Percentiles rank a stretch among this genome's conserved stretches.
Conservation (phyloP, 1,140 invertebrate genomes). For the Cylas formicarius region DNA sequence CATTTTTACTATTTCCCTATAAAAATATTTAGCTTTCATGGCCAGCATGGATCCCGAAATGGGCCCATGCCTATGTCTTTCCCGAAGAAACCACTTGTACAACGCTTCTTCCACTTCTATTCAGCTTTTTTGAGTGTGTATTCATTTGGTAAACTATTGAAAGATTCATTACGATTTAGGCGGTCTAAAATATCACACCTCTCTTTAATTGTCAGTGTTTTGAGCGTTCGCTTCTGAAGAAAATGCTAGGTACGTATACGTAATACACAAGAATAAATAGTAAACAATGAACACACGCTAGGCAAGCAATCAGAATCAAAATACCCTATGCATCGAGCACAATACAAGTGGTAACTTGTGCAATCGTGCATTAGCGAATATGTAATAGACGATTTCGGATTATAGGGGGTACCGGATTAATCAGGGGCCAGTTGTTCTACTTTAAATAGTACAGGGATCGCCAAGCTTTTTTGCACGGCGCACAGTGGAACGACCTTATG, state of each 20-base stretch:
- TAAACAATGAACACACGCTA: conserved; percentile 3
- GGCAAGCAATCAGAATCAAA: conserved; percentile 25
- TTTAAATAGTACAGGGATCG: too few relatives aligned
- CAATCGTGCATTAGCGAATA: too few relatives aligned
- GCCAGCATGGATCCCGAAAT: conserved; percentile 36
- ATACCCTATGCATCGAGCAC: conserved; percentile 26
- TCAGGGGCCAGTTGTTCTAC: too few relatives aligned
- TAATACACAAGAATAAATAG: too few relatives aligned
- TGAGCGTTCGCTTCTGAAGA: conserved; percentile 35
- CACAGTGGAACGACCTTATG: too few relatives aligned
- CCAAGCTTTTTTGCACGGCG: too few relatives aligned
- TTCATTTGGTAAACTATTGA: conserved; percentile 18
- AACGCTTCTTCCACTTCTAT: conserved; percentile 33
- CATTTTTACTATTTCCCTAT: conserved; percentile 37
- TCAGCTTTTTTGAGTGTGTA: conserved; percentile 34
- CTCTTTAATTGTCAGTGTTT: conserved; percentile 36
- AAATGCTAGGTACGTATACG: conserved; percentile 23
- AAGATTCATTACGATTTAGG: conserved; percentile 14
- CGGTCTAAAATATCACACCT: conserved; percentile 5
- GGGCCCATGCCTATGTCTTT: conserved; percentile 34
- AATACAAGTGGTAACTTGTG: too few relatives aligned
- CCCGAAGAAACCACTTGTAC: conserved; percentile 32
- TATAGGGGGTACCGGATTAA: too few relatives aligned
- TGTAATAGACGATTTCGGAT: too few relatives aligned
- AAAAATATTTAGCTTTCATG: too few relatives aligned